These are phyloP conservation scores for Meloidogyne exigua DNA, from an alignment of 1,140 invertebrate genomes.

Conservation along the genomic window DNA sequence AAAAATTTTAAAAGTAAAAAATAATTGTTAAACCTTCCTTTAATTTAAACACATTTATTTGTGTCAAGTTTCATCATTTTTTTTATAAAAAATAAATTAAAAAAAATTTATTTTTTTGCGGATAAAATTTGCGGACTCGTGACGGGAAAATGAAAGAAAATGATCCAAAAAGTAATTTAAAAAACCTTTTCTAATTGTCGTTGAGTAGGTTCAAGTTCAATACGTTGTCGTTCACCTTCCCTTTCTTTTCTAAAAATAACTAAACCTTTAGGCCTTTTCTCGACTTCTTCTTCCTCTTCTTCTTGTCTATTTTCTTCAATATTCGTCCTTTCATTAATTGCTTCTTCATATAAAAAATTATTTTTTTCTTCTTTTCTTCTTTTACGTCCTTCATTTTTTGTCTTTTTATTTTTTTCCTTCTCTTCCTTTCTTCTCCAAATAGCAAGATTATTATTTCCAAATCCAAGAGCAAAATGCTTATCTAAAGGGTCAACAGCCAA, in stretches of 20 bases:
- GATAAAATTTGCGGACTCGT: too few relatives aligned
- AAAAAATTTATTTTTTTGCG: too few relatives aligned
- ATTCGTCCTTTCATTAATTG: background rate
- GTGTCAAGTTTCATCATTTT: too few relatives aligned
- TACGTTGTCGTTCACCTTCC: background rate
- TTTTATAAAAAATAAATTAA: too few relatives aligned
- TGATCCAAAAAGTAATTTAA: background rate
- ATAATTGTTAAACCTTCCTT: background rate
- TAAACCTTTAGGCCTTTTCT: background rate
- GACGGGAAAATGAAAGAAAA: too few relatives aligned
- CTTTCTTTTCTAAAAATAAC: conserved; percentile 21
- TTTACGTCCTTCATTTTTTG: background rate
- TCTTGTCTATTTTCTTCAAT: background rate
- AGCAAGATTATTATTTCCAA: conserved; percentile 77
- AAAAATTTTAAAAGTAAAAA: conserved; percentile 16
- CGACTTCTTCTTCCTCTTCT: background rate
- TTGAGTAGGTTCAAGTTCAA: conserved; percentile 30
- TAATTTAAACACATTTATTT: too few relatives aligned
- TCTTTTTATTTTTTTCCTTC: conserved; percentile 8
- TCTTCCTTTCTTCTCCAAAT: conserved; percentile 74
- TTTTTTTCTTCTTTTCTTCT: background rate
- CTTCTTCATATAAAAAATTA: background rate
- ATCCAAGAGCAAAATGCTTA: conserved; percentile 80
- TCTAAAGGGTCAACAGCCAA: conserved; percentile 78
- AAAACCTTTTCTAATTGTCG: conserved; percentile 38